A percentile compares a stretch with the other conserved stretches of the same genome.
Evolutionary conservation across 2,888 invertebrate species (phyloP).

Genomic region (Allophyes oxyacanthae): DNA sequence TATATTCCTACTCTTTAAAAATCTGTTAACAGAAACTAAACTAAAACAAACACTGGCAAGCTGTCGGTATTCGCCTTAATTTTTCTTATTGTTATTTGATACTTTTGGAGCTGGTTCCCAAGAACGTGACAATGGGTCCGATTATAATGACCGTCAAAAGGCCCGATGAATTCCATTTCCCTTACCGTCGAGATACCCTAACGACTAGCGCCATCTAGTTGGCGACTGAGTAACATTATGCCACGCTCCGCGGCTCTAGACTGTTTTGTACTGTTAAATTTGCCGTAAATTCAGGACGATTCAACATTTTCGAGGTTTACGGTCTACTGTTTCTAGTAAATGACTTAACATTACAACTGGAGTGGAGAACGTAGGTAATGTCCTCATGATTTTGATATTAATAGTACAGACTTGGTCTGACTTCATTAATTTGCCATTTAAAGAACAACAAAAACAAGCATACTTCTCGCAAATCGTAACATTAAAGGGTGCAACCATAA

Average conservation of each 20-base stretch:
- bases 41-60: slow-evolving; percentile 33
- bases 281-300: slow-evolving; percentile 44
- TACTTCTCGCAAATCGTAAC: no score
- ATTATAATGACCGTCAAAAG: slow-evolving; percentile 54
- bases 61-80: slow-evolving; percentile 48
- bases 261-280: slow-evolving; percentile 48
- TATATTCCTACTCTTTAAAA: no score
- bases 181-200: slow-evolving; percentile 16
- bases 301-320: slow-evolving; percentile 39
- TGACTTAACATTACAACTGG: slow-evolving; percentile 6
- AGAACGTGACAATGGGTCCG: slow-evolving; percentile 57
- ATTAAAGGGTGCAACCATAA: no score
- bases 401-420: no score
- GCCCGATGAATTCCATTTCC: slow-evolving; percentile 47
- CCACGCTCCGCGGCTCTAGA: slow-evolving; percentile 21
- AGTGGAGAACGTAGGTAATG: background rate
- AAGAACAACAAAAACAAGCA: no score
- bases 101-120: slow-evolving; percentile 49
- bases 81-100: slow-evolving; percentile 58
- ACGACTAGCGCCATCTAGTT: slow-evolving; percentile 55
- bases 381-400: background rate
- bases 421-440: no score
- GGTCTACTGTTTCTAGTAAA: slow-evolving; percentile 21
- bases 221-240: slow-evolving; percentile 41
- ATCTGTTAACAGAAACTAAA: background rate